Evolutionary conservation across 2,113 vertebrate species (phyloP), one percentile per base, ranked within the genome.

Genomic region (Aleadryas rufinucha): DNA sequence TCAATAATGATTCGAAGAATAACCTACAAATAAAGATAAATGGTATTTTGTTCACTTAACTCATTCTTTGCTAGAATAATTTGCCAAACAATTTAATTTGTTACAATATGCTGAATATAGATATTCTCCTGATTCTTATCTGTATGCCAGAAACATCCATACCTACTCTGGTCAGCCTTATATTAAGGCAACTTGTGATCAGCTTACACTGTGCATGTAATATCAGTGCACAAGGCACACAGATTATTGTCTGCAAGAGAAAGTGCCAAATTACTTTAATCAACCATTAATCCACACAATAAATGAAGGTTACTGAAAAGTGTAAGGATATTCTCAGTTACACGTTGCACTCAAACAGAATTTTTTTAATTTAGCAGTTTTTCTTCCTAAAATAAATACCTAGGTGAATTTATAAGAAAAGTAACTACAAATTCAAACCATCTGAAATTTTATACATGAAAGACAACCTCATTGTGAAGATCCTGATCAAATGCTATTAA

Each of bases 131-230:
- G 30, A 31, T 35, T 71, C 56, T 77, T 61, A 74, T 33, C 56
- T 53, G 44, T 41, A 22, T 41, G 33, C 35, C 39, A 80, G 63
- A 76, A 89, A 69, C 23, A 87, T 42, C 24, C n/a, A 31, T 11
- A 60, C 7, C 37, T 87, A 39, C 66, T 87, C 42, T 35, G 31
- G 47, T 45, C 66, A 79, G 33, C 23, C 18, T 76, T 54, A 13
- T 4, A n/a, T 56, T 59, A 93, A 70, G 17, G 50, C 21, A 76
- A 11, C 15, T 11, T 9, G 2, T 42, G 65, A 87, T 79, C 27
- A 24, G 14, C 49, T 54, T 52, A 21, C 12, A 64, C 4, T 11
- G 4, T 0, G 1, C 11, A 60, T 0, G 1, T 44, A 71, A 0
- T 47, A n/a, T 33, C 70, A 77, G 33, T 54, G n/a, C 37, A 92